Conservation (phyloP, 2,888 invertebrate species). For the Drosophila rellima region DNA sequence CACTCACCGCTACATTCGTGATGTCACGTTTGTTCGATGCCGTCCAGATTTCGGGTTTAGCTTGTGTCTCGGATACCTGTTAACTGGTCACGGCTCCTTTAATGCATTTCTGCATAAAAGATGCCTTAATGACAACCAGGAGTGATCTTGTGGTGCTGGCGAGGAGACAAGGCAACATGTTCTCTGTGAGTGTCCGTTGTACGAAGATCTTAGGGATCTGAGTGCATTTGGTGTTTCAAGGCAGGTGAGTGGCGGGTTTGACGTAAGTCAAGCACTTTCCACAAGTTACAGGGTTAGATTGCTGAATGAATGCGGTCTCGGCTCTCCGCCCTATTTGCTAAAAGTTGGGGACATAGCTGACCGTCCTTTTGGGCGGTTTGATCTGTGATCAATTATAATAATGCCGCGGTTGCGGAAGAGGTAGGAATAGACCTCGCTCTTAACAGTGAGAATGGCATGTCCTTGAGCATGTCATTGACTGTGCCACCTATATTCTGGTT, state of each 20-base stretch:
- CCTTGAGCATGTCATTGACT: no score
- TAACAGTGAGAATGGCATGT: no score
- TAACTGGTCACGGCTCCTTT: slow-evolving; percentile 15
- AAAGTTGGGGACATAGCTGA: no score
- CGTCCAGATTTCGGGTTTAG: slow-evolving; percentile 16
- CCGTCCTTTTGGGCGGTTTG: no score
- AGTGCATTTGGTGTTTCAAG: not conserved
- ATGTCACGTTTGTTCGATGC: slow-evolving; percentile 10
- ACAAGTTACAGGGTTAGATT: slow-evolving; percentile 1
- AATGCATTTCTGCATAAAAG: slow-evolving; percentile 22
- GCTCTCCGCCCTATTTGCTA: no score
- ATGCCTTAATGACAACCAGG: not conserved
- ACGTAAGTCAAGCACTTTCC: slow-evolving; percentile 19
- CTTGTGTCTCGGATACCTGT: slow-evolving; percentile 8
- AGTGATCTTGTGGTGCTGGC: slow-evolving; percentile 9
- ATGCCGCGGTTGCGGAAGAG: no score
- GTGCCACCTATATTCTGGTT: no score
- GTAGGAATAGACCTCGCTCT: no score
- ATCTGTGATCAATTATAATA: no score
- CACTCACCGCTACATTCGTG: slow-evolving; percentile 10
- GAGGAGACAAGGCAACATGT: slow-evolving; percentile 20
- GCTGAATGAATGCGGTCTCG: no score
- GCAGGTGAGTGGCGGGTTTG: slow-evolving; percentile 3
- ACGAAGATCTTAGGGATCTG: slow-evolving; percentile 10
- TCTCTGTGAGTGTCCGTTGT: slow-evolving; percentile 19